A percentile compares a stretch with the other conserved stretches of the same genome.
Conservation (phyloP, 2,113 vertebrate species). For the Sminthopsis crassicaudata region DNA sequence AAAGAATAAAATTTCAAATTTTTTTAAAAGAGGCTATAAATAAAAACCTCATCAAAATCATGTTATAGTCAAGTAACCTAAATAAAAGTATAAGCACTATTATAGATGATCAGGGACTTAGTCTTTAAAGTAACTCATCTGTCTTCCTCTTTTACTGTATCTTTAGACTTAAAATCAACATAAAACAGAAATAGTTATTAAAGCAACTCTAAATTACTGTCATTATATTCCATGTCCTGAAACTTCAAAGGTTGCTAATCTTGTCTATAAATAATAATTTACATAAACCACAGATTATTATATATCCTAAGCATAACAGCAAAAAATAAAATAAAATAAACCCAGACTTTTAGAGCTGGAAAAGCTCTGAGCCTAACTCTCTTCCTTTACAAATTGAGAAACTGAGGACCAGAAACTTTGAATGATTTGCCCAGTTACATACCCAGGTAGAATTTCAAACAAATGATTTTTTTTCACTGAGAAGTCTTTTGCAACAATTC, state of each 20-base stretch:
- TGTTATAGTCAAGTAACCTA: slow-evolving; percentile 37
- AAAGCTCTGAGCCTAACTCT: neutral
- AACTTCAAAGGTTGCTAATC: slow-evolving; percentile 61
- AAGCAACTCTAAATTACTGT: slow-evolving; percentile 50
- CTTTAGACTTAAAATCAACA: slow-evolving; percentile 53
- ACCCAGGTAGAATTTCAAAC: neutral
- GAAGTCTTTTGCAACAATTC: neutral
- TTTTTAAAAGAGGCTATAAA: slow-evolving; percentile 24
- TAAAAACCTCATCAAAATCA: slow-evolving; percentile 22
- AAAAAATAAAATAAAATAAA: neutral
- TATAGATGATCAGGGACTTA: slow-evolving; percentile 39
- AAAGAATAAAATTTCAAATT: neutral
- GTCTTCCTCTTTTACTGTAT: slow-evolving; percentile 29
- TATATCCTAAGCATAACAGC: slow-evolving; percentile 56
- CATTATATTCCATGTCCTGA: slow-evolving; percentile 47
- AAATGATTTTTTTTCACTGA: neutral
- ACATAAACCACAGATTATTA: slow-evolving; percentile 67
- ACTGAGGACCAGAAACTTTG: neutral
- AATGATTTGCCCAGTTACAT: neutral
- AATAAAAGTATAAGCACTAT: slow-evolving; percentile 50
- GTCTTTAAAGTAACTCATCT: neutral
- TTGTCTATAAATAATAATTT: slow-evolving; percentile 67
- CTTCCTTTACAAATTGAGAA: slow-evolving; percentile 4
- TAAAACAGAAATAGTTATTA: slow-evolving; percentile 61
- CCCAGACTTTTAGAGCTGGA: slow-evolving; percentile 37